A percentile compares a stretch with the other conserved stretches of the same genome.
These are phyloP conservation scores for Galerucella calmariensis DNA, from an alignment of 2,888 invertebrate genomes.

Conservation along the genomic window DNA sequence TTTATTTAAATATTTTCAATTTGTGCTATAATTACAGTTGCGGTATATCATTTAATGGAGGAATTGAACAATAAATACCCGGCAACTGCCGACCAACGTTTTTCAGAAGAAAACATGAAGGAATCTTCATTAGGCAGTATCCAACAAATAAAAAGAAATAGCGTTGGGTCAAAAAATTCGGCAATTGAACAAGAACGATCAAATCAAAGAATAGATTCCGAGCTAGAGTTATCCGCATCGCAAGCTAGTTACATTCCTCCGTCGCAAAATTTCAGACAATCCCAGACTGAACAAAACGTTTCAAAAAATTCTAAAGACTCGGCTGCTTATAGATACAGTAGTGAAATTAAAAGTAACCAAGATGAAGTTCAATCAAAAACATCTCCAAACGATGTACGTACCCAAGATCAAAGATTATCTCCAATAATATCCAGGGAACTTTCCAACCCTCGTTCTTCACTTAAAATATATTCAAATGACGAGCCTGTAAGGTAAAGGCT, in stretches of 20 bases:
- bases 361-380: neutral
- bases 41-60: constrained; percentile 20
- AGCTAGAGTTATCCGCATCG: neutral
- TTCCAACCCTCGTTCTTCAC: neutral
- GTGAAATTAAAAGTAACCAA: too few species aligned
- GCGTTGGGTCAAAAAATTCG: neutral
- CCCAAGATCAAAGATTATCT: neutral
- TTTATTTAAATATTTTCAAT: neutral
- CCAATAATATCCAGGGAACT: neutral
- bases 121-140: neutral
- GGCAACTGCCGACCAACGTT: neutral
- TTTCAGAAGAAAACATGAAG: neutral
- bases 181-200: neutral
- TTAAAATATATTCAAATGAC: neutral
- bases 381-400: neutral
- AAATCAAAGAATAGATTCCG: neutral
- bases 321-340: too few species aligned
- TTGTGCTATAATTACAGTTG: constrained; percentile 15
- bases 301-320: neutral
- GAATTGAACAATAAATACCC: constrained; percentile 2
- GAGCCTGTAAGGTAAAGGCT: neutral
- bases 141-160: constrained; percentile 1
- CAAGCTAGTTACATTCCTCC: neutral
- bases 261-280: too few species aligned
- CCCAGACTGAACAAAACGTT: neutral